Base-by-base conservation (phyloP, 2,113 vertebrate genomes). In the Microtus ochrogaster region DNA sequence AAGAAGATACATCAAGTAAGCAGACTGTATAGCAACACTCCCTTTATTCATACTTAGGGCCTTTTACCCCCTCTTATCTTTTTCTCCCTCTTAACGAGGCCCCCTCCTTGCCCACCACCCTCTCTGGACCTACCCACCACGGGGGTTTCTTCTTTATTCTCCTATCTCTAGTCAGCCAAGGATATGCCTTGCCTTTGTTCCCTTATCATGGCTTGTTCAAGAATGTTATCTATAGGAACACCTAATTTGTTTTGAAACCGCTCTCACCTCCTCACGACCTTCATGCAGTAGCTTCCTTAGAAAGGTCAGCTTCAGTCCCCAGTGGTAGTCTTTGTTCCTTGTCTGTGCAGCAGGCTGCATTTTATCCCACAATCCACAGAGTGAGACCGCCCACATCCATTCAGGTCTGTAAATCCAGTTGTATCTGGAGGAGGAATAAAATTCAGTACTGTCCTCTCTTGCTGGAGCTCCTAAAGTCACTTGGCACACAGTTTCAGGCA, bases 141-240 rank as follows among this genome's bases (percentile, higher is more conserved):
- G 30, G 41, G 65, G 36, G 66, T 86, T 68, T 93, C 52, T 52
- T 82, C 91, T 95, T 97, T 97, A 79, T 97, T 92, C 33, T n/a
- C 6, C 72, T 90, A 41, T 97, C 94, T 96, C 66, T 86, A 70
- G 61, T 86, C 77, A 33, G 92, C 58, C 55, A 92, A 94, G 90
- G 94, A 79, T 94, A 86, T 65, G 73, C 92, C 81, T 97, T 97
- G 73, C 92, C 81, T 97, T 97, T 96, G 85, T 97, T 96, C 52
- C 11, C 85, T 97, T 97, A 98, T 97, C 97, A 94, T 90, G 66
- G 55, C 76, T 92, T 96, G 97, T 94, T 97, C 95, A 89, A 89
- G 68, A 97, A 70, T 89, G 89, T 96, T 97, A 97, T 97, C 95
- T 93, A 0, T 74, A 10, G 61, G 47, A 44, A 92, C 36, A 9